Evolutionary conservation across 2,797 vertebrate genomes (phyloP).

Genomic region (Cryptoblepharus egeriae): DNA sequence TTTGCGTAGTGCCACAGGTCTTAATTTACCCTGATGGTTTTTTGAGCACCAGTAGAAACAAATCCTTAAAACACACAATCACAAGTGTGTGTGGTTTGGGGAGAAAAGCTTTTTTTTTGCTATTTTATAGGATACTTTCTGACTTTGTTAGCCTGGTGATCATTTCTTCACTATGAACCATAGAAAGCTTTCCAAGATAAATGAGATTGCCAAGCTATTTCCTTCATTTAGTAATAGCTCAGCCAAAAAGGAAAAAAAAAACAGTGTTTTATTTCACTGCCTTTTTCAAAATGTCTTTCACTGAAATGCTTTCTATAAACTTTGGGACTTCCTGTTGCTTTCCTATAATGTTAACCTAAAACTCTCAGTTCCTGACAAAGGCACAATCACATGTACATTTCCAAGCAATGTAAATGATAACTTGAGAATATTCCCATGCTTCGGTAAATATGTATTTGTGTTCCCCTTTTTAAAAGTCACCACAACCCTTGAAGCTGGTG

Average conservation of each 20-base stretch:
- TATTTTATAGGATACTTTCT: conserved; percentile 49
- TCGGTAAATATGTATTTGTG: not conserved
- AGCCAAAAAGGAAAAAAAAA: not conserved
- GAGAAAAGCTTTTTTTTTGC: too few species aligned
- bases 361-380: too few species aligned
- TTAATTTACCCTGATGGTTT: too few species aligned
- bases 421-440: not conserved
- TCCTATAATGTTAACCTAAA: not conserved
- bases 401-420: not conserved
- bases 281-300: not conserved
- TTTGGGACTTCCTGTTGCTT: not conserved
- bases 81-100: too few species aligned
- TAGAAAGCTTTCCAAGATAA: not conserved
- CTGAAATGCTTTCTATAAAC: not conserved
- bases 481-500: too few species aligned
- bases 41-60: too few species aligned
- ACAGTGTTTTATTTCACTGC: not conserved
- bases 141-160: conserved; percentile 20
- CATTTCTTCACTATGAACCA: not conserved
- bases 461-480: too few species aligned
- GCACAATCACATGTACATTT: too few species aligned
- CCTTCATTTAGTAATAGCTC: not conserved
- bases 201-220: not conserved
- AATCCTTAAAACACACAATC: too few species aligned
- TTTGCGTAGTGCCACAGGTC: too few species aligned